Evolutionary conservation across 2,113 vertebrate species (phyloP), one percentile per base, ranked within the genome.

Genomic region (Tichodroma muraria): DNA sequence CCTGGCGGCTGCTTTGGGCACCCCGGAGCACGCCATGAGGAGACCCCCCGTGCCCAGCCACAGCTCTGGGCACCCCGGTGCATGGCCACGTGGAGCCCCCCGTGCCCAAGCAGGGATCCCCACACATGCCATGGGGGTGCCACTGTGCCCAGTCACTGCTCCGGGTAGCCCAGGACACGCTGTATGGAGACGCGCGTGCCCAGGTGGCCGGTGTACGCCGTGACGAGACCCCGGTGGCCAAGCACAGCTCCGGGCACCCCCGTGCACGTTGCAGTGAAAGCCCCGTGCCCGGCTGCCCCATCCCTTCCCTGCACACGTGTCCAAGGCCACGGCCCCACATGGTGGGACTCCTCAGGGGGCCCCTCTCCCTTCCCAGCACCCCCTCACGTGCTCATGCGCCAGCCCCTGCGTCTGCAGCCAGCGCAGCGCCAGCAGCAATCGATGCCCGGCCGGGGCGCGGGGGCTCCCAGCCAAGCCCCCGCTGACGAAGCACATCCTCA

Each of bases 161-260:
- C 63, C 4, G 5, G 53, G 24, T 8, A 9, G 3, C 23, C 28
- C 5, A 4, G 52, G 10, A 8, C 12, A 17, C 0, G 0, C 57
- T 6, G 4, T 1, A 2, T 18, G 60, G 42, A 40, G 5, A 52
- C 1, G 0, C 7, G 22, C 6, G 2, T 64, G 61, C 38, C 42
- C 68, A 20, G 23, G 13, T 11, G 21, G 3, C 19, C 0, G 0
- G 13, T 50, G 28, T 6, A 0, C 0, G 1, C 23, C 22, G 4
- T 4, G 20, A 10, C 0, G 3, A 22, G 45, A 52, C 5, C 31
- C 35, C 15, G 1, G 13, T 6, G 28, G 19, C 28, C 47, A 19
- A 21, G 23, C 30, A 7, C 47, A 13, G 35, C 33, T 47, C 60
- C 2, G 3, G 54, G 40, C 59, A 56, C 4, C 22, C 40, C 10